These are phyloP conservation scores for Haliclona indistincta DNA, from an alignment of 37 sponge, comb jelly and placozoan species.

Conservation along the genomic window DNA sequence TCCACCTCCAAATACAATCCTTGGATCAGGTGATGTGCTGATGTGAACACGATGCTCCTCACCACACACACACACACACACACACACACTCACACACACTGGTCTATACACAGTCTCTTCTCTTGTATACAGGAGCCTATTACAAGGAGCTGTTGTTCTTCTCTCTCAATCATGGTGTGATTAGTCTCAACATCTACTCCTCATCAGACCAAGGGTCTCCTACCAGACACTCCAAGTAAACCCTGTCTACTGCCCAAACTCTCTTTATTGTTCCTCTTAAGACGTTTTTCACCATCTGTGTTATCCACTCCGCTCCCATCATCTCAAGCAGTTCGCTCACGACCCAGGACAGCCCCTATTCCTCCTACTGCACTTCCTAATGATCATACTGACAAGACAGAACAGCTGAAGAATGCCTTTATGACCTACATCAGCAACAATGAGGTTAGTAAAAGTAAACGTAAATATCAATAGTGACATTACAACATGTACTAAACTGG, in stretches of 20 bases:
- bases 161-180: conserved; percentile 54
- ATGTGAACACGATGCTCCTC: background rate
- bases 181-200: conserved; percentile 19
- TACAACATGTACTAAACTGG: background rate
- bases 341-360: background rate
- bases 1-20: conserved; percentile 29
- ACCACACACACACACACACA: background rate
- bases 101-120: background rate
- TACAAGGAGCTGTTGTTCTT: conserved; percentile 28
- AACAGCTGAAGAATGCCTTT: conserved; percentile 46
- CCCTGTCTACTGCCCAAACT: background rate
- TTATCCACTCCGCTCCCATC: background rate
- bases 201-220: background rate
- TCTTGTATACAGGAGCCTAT: background rate
- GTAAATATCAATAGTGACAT: background rate
- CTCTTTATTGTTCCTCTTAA: background rate
- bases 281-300: background rate
- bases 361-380: background rate
- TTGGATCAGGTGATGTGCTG: conserved; percentile 38
- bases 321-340: background rate
- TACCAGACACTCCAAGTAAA: conserved; percentile 11
- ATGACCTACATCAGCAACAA: conserved; percentile 38
- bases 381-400: conserved; percentile 3
- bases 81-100: background rate
- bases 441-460: conserved; percentile 10